A percentile compares a stretch with the other conserved stretches of the same genome.
phyloP scores from a whole-genome alignment of 1,140 invertebrate genomes.

The Batillaria attramentaria region DNA sequence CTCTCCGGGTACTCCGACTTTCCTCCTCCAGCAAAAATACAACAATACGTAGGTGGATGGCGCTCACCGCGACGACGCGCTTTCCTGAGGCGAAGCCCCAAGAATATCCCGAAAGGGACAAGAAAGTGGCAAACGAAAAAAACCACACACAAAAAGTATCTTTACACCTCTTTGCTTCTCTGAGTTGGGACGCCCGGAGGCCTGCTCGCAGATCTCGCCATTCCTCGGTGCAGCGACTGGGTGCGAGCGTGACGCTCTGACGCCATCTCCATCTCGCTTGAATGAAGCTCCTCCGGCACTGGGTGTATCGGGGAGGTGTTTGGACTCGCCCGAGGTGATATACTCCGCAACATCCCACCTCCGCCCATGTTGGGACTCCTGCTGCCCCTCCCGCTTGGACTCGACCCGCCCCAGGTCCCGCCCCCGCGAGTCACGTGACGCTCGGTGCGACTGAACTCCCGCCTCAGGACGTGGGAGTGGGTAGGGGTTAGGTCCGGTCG shows the following conservation, averaged over 20 bases:
- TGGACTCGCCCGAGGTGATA: not conserved
- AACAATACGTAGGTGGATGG: too few relatives aligned
- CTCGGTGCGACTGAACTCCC: constrained; percentile 29
- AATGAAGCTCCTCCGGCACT: not conserved
- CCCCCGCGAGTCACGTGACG: not conserved
- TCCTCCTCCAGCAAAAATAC: too few relatives aligned
- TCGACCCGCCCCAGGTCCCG: too few relatives aligned
- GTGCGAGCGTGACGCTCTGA: constrained; percentile 8
- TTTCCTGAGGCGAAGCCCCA: too few relatives aligned
- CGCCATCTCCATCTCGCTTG: not conserved
- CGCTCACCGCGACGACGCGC: too few relatives aligned
- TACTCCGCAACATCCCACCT: not conserved
- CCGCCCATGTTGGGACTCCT: constrained; percentile 19
- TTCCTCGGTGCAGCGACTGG: constrained; percentile 25
- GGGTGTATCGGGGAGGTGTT: too few relatives aligned
- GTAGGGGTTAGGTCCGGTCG: constrained; percentile 28
- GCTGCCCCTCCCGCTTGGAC: constrained; percentile 10
- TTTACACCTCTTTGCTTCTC: constrained; percentile 28
- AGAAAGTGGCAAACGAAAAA: too few relatives aligned
- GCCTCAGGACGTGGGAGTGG: not conserved
- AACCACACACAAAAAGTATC: not conserved
- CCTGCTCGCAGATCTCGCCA: not conserved
- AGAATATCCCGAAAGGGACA: too few relatives aligned
- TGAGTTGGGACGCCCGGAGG: not conserved
- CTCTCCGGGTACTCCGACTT: too few relatives aligned